Percentiles rank a stretch among this genome's conserved stretches.
These are phyloP conservation scores for Embidobia sp. DNA, from an alignment of 2,888 invertebrate species.

Conservation along the genomic window DNA sequence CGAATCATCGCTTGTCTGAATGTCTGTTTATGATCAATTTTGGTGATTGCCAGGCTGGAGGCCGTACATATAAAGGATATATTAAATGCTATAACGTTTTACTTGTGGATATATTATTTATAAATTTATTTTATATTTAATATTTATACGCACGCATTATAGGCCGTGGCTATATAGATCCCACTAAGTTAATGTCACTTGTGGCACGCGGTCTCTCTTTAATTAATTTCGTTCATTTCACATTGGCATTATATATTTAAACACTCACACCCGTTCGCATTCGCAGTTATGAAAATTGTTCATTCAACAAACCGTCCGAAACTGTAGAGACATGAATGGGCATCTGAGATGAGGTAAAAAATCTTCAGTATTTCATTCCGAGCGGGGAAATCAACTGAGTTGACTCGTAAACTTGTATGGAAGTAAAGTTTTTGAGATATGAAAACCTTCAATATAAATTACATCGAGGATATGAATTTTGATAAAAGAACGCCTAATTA, in stretches of 20 bases:
- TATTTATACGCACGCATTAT: constrained; percentile 69
- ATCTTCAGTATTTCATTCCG: too few species aligned
- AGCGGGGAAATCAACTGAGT: too few species aligned
- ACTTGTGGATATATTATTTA: constrained; percentile 73
- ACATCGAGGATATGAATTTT: too few species aligned
- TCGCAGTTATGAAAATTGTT: constrained; percentile 34
- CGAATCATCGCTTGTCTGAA: constrained; percentile 8
- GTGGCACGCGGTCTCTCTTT: constrained; percentile 80
- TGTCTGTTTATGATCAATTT: constrained; percentile 25
- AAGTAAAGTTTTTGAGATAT: too few species aligned
- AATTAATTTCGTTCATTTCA: constrained; percentile 6
- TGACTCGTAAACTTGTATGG: too few species aligned
- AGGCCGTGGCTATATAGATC: constrained; percentile 82
- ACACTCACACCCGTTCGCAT: constrained; percentile 41
- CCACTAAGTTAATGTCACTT: constrained; percentile 76
- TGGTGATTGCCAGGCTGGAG: constrained; percentile 55
- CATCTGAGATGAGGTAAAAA: too few species aligned
- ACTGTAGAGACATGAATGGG: too few species aligned
- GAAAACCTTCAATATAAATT: too few species aligned
- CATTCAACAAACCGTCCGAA: not conserved
- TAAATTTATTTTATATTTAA: constrained; percentile 65
- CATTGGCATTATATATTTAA: constrained; percentile 38
- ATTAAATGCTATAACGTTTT: constrained; percentile 75
- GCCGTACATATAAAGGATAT: constrained; percentile 73
- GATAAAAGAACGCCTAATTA: too few species aligned